Evolutionary conservation across 1,140 invertebrate species (phyloP).

Genomic region (Heliconius himera): DNA sequence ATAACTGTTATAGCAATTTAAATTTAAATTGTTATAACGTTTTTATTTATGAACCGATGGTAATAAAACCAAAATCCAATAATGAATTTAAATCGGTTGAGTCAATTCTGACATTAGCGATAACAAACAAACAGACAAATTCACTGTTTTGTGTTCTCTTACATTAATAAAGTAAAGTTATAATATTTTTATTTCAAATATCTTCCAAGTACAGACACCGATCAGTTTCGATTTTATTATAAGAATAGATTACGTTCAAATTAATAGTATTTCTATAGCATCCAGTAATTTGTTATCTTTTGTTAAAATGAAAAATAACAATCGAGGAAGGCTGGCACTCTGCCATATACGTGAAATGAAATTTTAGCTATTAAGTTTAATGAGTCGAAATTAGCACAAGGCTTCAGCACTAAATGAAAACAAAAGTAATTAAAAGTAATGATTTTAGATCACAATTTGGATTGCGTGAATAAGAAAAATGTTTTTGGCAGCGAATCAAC

Average conservation of each 20-base stretch:
- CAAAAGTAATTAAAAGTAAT: constrained; percentile 30
- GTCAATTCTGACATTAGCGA: too few species aligned
- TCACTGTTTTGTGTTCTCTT: too few species aligned
- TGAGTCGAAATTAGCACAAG: constrained; percentile 28
- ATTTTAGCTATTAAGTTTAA: constrained; percentile 31
- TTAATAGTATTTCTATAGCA: background rate
- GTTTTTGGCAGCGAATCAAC: background rate
- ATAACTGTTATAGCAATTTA: too few species aligned
- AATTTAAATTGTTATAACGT: too few species aligned
- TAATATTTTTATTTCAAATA: too few species aligned
- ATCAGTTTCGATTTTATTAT: too few species aligned
- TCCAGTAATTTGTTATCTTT: background rate
- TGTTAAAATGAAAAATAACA: constrained; percentile 7
- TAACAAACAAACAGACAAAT: too few species aligned
- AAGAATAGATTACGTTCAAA: background rate
- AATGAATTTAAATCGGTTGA: too few species aligned
- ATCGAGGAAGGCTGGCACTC: constrained; percentile 14
- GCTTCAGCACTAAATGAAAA: constrained; percentile 21
- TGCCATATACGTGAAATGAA: constrained; percentile 28
- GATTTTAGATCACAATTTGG: background rate
- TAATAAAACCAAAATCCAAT: too few species aligned
- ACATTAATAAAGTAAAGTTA: too few species aligned
- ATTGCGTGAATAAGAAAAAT: background rate
- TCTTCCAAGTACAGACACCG: too few species aligned
- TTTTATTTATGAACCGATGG: too few species aligned